Evolutionary conservation across 2,113 vertebrate species (phyloP).

Genomic region (Plecturocebus donacophilus): DNA sequence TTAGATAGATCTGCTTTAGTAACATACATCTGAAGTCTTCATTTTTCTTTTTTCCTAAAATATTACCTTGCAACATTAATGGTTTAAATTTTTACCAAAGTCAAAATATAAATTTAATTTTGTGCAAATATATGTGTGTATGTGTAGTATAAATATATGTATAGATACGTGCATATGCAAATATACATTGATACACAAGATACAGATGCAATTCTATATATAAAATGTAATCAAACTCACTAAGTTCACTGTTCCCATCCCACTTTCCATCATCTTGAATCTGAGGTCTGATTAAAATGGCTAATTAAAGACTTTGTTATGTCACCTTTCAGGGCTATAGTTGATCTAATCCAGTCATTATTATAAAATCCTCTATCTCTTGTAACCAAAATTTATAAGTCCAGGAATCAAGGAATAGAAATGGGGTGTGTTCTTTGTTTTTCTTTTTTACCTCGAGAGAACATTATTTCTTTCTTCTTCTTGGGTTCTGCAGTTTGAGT

Average conservation of each 20-base stretch:
- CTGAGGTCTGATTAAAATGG: not conserved
- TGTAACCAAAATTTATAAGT: not conserved
- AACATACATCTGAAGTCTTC: not conserved
- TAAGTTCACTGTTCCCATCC: not conserved
- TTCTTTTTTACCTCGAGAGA: not conserved
- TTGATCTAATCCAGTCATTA: not conserved
- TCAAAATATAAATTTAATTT: not conserved
- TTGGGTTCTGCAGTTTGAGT: not conserved
- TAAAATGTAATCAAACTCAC: not conserved
- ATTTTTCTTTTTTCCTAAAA: not conserved
- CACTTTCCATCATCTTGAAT: not conserved
- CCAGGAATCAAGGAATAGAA: not conserved
- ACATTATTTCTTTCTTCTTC: not conserved
- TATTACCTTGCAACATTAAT: not conserved
- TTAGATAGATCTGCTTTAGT: not conserved
- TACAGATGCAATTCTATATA: no score
- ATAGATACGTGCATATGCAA: not conserved
- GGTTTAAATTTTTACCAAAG: not conserved
- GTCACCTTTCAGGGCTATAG: not conserved
- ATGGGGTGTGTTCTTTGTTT: not conserved
- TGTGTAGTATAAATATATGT: not conserved
- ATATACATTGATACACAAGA: not conserved
- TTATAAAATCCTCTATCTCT: not conserved
- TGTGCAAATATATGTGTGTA: not conserved
- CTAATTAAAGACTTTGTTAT: not conserved